phyloP scores from a whole-genome alignment of 2,888 invertebrate species.

The Epistrophella euchroma region DNA sequence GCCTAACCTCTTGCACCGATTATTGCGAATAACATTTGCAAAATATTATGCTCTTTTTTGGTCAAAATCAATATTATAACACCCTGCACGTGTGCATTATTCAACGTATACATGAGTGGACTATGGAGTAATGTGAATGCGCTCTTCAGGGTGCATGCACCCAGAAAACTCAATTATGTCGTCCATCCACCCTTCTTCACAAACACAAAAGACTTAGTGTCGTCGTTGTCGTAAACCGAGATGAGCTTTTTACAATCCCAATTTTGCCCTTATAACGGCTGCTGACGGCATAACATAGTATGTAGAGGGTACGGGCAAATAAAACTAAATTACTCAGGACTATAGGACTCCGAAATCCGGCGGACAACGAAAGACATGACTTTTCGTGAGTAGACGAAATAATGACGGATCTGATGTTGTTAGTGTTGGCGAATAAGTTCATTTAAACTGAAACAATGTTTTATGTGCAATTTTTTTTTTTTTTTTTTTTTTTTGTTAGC shows the following conservation, averaged over 20 bases:
- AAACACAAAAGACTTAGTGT: conserved; percentile 52
- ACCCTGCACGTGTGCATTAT: conserved; percentile 3
- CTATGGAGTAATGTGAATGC: conserved; percentile 30
- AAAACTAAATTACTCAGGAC: conserved; percentile 50
- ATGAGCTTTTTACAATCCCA: conserved; percentile 57
- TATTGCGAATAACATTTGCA: too few species aligned
- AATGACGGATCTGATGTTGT: conserved; percentile 45
- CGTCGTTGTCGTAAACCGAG: conserved; percentile 47
- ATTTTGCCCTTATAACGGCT: conserved; percentile 18
- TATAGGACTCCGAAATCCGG: conserved; percentile 13
- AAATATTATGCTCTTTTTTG: neutral
- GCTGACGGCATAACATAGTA: neutral
- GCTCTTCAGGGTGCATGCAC: conserved; percentile 63
- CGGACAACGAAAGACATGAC: conserved; percentile 40
- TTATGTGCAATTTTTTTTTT: neutral
- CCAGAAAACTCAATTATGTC: conserved; percentile 72
- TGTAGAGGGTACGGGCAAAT: conserved; percentile 5
- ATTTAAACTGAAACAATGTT: conserved; percentile 16
- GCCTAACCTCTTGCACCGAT: too few species aligned
- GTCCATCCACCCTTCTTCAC: conserved; percentile 58
- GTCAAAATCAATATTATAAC: neutral
- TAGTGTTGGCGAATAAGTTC: conserved; percentile 10
- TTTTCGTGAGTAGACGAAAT: conserved; percentile 58
- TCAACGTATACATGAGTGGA: conserved; percentile 25
- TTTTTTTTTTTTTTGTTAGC: neutral